Evolutionary conservation across 1,140 invertebrate species (phyloP).

Genomic region (Coptotermes formosanus): DNA sequence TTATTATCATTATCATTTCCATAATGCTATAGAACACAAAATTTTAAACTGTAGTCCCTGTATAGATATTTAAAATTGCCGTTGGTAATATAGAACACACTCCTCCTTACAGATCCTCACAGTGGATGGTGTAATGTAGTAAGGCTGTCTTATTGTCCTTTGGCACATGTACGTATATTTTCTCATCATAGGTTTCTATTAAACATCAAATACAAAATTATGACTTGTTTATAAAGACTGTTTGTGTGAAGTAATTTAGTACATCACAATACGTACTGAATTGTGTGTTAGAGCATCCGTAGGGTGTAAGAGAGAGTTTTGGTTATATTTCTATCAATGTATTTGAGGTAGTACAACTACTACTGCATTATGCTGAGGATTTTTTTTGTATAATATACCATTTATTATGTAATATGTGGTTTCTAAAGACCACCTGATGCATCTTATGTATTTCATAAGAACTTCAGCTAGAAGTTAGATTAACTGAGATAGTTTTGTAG

Average conservation of each 20-base stretch:
- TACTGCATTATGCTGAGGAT: not conserved
- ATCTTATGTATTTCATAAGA: too few species aligned
- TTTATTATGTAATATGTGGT: not conserved
- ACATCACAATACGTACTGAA: not conserved
- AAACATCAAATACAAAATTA: not conserved
- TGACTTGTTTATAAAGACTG: not conserved
- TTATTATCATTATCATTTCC: too few species aligned
- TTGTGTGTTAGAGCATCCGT: not conserved
- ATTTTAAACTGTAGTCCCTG: too few species aligned
- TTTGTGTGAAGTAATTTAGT: not conserved
- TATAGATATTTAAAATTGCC: not conserved
- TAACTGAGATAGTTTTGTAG: too few species aligned
- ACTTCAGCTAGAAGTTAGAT: too few species aligned
- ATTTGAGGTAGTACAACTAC: not conserved
- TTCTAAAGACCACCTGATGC: too few species aligned
- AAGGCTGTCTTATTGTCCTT: constrained; percentile 18
- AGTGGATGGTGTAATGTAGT: constrained; percentile 5
- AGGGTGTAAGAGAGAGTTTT: not conserved
- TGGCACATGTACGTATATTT: not conserved
- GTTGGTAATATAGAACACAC: not conserved
- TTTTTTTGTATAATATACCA: not conserved
- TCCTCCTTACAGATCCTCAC: not conserved
- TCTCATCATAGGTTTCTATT: not conserved
- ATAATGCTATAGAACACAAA: too few species aligned
- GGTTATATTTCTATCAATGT: not conserved